These are phyloP conservation scores for Ophraella communa DNA, from an alignment of 2,888 invertebrate species.

Conservation along the genomic window DNA sequence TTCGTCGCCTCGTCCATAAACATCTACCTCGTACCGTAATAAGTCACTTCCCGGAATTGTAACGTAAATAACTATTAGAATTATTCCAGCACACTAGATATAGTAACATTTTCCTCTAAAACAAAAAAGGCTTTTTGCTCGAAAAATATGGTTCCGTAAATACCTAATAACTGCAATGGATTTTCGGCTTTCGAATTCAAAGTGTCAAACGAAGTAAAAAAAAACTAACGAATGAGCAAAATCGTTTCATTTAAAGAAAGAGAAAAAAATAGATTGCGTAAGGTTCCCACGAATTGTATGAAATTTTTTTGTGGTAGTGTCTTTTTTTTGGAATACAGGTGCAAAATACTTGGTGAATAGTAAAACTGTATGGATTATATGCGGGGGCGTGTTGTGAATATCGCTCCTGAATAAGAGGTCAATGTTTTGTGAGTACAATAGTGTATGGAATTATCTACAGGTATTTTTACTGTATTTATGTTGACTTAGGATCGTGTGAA, in stretches of 20 bases:
- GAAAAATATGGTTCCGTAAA: no score
- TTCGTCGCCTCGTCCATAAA: no score
- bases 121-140: no score
- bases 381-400: slow-evolving; percentile 41
- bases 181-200: neutral
- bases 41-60: no score
- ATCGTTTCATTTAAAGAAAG: slow-evolving; percentile 19
- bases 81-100: no score
- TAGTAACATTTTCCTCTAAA: no score
- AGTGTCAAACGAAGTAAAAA: slow-evolving; percentile 16
- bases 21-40: no score
- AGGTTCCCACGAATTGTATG: slow-evolving; percentile 44
- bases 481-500: slow-evolving; percentile 5
- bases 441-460: slow-evolving; percentile 14
- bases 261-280: slow-evolving; percentile 42
- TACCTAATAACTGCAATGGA: slow-evolving; percentile 6
- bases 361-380: slow-evolving; percentile 31
- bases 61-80: no score
- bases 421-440: slow-evolving; percentile 22
- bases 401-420: slow-evolving; percentile 36
- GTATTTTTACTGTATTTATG: slow-evolving; percentile 8
- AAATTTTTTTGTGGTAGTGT: slow-evolving; percentile 34
- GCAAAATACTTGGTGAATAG: slow-evolving; percentile 25
- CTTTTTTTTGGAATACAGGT: slow-evolving; percentile 29
- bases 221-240: slow-evolving; percentile 26